Evolutionary conservation across 2,888 invertebrate genomes (phyloP).

Genomic region (Eupithecia exiguata): DNA sequence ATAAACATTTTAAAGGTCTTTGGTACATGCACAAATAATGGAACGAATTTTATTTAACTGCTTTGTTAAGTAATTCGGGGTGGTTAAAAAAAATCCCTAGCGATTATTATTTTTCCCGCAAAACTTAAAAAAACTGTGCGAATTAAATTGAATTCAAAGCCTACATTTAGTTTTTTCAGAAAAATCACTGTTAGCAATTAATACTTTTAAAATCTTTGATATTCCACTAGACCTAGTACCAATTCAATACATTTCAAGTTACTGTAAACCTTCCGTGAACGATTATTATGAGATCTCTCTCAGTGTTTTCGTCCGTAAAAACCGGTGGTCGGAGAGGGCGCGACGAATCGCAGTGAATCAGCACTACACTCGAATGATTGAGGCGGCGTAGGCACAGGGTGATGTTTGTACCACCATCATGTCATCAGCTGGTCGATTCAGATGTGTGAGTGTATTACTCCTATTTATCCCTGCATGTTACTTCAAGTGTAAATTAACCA

Average conservation of each 20-base stretch:
- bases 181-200: too few relatives aligned
- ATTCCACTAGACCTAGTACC: too few relatives aligned
- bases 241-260: neutral
- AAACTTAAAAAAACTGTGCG: neutral
- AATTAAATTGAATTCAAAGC: neutral
- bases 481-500: neutral
- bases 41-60: too few relatives aligned
- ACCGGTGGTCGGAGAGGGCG: conserved; percentile 62
- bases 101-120: neutral
- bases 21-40: too few relatives aligned
- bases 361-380: conserved; percentile 68
- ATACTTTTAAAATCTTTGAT: too few relatives aligned
- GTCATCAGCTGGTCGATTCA: neutral
- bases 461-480: too few relatives aligned
- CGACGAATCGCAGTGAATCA: conserved; percentile 77
- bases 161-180: neutral
- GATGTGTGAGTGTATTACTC: neutral
- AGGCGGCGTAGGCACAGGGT: conserved; percentile 67
- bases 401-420: conserved; percentile 40
- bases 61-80: too few relatives aligned
- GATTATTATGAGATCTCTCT: conserved; percentile 29
- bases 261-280: neutral
- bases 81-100: too few relatives aligned
- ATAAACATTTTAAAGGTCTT: too few relatives aligned
- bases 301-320: conserved; percentile 59